These are phyloP conservation scores for Lophius piscatorius DNA, from an alignment of 2,113 vertebrate genomes.

Conservation along the genomic window DNA sequence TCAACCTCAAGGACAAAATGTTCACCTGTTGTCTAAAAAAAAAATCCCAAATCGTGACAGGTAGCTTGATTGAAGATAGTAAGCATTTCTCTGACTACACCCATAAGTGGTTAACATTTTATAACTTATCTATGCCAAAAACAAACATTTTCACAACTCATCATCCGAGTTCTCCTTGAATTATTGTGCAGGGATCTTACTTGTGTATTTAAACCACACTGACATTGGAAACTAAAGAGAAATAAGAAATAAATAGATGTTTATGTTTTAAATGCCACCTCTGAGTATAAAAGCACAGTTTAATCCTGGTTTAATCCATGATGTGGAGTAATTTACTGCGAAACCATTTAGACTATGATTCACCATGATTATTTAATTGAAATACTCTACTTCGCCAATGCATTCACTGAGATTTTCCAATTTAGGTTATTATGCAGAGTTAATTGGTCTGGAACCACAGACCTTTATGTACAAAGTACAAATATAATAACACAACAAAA, in stretches of 20 bases:
- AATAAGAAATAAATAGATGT: neutral
- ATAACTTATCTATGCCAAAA: too few relatives aligned
- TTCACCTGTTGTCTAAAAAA: too few relatives aligned
- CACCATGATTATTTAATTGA: neutral
- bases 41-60: too few relatives aligned
- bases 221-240: neutral
- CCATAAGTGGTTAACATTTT: too few relatives aligned
- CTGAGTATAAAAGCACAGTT: slow-evolving; percentile 20
- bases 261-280: slow-evolving; percentile 9
- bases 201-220: neutral
- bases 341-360: too few relatives aligned
- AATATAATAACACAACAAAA: neutral
- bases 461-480: neutral
- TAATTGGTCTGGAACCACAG: slow-evolving; percentile 2
- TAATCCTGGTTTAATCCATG: slow-evolving; percentile 29
- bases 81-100: too few relatives aligned
- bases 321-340: slow-evolving; percentile 14
- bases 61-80: too few relatives aligned
- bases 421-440: slow-evolving; percentile 1
- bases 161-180: neutral
- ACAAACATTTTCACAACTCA: neutral
- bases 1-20: too few relatives aligned
- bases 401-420: slow-evolving; percentile 16
- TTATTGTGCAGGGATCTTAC: neutral
- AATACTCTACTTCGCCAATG: slow-evolving; percentile 1